These are phyloP conservation scores for Pleuronectes platessa DNA, from an alignment of 2,113 vertebrate species.

Conservation along the genomic window DNA sequence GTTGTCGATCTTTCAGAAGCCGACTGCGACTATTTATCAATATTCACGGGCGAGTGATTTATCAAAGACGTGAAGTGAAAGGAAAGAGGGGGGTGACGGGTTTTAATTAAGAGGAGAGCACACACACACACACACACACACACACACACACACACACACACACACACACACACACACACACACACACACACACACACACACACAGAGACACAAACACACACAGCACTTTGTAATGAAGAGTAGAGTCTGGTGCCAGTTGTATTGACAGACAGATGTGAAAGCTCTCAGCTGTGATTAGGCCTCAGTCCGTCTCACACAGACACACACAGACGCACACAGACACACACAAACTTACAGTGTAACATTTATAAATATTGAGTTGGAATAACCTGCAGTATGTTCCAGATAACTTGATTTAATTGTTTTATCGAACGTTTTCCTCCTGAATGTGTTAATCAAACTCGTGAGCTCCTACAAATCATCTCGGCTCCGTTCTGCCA, in stretches of 20 bases:
- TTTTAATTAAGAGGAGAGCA: slow-evolving; percentile 76
- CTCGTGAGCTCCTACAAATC: no score
- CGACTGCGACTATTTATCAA: slow-evolving; percentile 3
- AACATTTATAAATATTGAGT: not conserved
- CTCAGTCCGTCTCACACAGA: slow-evolving; percentile 23
- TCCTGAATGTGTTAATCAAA: no score
- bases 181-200: slow-evolving; percentile 28
- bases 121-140: slow-evolving; percentile 33
- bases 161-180: slow-evolving; percentile 17
- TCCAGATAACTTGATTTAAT: no score
- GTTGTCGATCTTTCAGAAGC: not conserved
- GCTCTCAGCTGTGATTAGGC: slow-evolving; percentile 76
- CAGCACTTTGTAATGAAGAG: slow-evolving; percentile 53
- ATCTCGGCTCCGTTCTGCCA: not conserved
- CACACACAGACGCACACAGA: no score
- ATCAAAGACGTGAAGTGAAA: slow-evolving; percentile 47
- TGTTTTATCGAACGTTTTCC: no score
- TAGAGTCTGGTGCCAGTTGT: slow-evolving; percentile 26
- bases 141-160: slow-evolving; percentile 18
- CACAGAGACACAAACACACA: slow-evolving; percentile 22
- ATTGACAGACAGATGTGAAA: slow-evolving; percentile 70
- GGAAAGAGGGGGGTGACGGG: slow-evolving; percentile 37
- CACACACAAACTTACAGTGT: not conserved
- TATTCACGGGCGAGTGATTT: slow-evolving; percentile 49
- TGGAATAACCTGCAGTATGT: not conserved